Base-by-base conservation (phyloP, 2,888 invertebrate species). In the Cataglyphis livida region DNA sequence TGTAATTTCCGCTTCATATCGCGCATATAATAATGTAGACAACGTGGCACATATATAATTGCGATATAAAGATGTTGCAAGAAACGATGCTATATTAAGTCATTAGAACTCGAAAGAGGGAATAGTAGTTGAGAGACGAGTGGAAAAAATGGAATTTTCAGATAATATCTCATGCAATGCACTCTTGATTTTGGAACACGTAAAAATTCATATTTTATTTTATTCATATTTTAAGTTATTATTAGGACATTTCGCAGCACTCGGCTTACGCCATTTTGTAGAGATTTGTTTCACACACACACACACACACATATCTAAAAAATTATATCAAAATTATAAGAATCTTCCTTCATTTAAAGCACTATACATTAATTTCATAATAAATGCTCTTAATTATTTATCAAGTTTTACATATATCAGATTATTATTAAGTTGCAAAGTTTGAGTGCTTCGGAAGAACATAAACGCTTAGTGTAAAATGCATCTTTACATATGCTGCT, bases 1-100 rank as follows among this genome's bases (percentile, higher is more conserved):
- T 68, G 44, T 79, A 70, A 79, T 79, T 79, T 79, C 25, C 59
- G n/a, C 41, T 41, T 28, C n/a, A 21, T 70, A 79, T 7, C 57
- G n/a, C 48, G 6, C 18, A 65, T 66, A 57, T 59, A 66, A 78
- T 68, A 66, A 66, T 32, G 76, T 28, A 21, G 41, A 59, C 68
- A 64, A 70, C 70, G 12, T 44, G 32, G 12, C 18, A 15, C 1
- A 32, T 21, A 41, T 32, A 44, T 6, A 44, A 21, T 21, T 12
- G 44, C 59, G 32, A 79, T 70, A 68, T 68, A 59, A 70, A 79
- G 70, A 70, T 70, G 7, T 70, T 70, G 59, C 21, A 6, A 78
- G 57, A 68, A 59, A 21, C 4, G 41, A 44, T 35, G 57, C 25
- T 18, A 7, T 78, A 44, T 68, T 79, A 70, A 79, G 44, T 79